These are phyloP conservation scores for Drosophila falleni DNA, from an alignment of 2,888 invertebrate genomes.

Conservation along the genomic window DNA sequence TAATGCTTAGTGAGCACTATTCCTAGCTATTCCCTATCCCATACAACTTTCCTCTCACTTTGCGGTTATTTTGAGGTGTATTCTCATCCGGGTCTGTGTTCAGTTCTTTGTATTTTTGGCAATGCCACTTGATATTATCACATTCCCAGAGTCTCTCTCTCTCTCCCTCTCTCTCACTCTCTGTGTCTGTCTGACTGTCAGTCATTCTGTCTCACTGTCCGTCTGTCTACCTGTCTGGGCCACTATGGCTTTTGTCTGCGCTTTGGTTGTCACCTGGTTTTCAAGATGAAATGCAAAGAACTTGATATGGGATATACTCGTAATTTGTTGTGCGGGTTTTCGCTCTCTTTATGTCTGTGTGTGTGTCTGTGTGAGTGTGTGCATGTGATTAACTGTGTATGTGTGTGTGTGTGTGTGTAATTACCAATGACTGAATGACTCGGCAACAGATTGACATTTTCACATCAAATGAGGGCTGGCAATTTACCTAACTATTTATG, in stretches of 20 bases:
- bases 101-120: slow-evolving; percentile 56
- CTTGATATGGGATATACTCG: slow-evolving; percentile 56
- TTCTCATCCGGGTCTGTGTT: slow-evolving; percentile 20
- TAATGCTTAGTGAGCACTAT: slow-evolving; percentile 81
- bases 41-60: slow-evolving; percentile 17
- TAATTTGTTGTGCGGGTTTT: slow-evolving; percentile 60
- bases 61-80: slow-evolving; percentile 55
- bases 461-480: slow-evolving; percentile 54
- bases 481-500: slow-evolving; percentile 42
- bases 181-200: slow-evolving; percentile 21
- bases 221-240: slow-evolving; percentile 20
- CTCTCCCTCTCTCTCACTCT: slow-evolving; percentile 19
- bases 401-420: slow-evolving; percentile 16
- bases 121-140: slow-evolving; percentile 78
- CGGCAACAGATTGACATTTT: slow-evolving; percentile 74
- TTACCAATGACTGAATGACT: slow-evolving; percentile 41
- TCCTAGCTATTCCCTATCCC: slow-evolving; percentile 23
- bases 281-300: slow-evolving; percentile 61
- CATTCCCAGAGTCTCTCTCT: slow-evolving; percentile 30
- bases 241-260: slow-evolving; percentile 55
- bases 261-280: slow-evolving; percentile 67
- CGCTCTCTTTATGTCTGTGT: slow-evolving; percentile 3
- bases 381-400: slow-evolving; percentile 9
- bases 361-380: slow-evolving; percentile 1
- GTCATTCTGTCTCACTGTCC: slow-evolving; percentile 21